These are phyloP conservation scores for Myopa testacea DNA, from an alignment of 2,888 invertebrate species.

Conservation along the genomic window DNA sequence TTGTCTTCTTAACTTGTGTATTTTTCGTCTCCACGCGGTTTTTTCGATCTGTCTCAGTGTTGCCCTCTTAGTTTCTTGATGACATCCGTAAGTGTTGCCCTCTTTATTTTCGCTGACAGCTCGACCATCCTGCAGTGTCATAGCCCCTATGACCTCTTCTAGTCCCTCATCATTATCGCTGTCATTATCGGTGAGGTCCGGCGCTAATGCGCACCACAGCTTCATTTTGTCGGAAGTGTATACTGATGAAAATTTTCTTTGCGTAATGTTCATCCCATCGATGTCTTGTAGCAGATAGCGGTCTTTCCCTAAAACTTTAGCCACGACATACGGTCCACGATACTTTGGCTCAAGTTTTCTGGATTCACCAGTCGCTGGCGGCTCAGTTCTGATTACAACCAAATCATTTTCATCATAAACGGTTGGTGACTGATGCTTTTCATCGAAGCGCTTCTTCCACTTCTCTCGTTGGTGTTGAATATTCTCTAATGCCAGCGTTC, in stretches of 20 bases:
- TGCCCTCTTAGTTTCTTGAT: too few relatives aligned
- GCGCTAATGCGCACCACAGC: conserved; percentile 38
- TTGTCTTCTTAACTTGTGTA: too few relatives aligned
- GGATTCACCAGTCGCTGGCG: conserved; percentile 29
- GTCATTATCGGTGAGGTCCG: conserved; percentile 33
- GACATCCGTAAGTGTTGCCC: too few relatives aligned
- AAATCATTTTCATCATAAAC: conserved; percentile 30
- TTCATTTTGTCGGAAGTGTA: conserved; percentile 46
- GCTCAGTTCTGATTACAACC: conserved; percentile 41
- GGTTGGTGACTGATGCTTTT: conserved; percentile 4
- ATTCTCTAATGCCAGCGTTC: not conserved
- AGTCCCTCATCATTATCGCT: conserved; percentile 1
- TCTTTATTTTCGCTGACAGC: too few relatives aligned
- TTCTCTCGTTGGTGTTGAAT: not conserved
- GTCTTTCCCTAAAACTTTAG: conserved; percentile 35
- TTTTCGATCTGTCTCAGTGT: too few relatives aligned
- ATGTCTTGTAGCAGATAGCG: conserved; percentile 41
- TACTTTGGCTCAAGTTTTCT: conserved; percentile 41
- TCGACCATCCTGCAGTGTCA: too few relatives aligned
- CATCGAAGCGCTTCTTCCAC: not conserved
- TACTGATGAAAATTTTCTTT: not conserved
- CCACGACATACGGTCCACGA: conserved; percentile 39
- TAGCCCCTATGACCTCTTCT: not conserved
- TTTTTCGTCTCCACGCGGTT: too few relatives aligned
- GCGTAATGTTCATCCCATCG: conserved; percentile 24